Evolutionary conservation across 2,797 vertebrate species (phyloP), one percentile per base, ranked within the genome.

Genomic region (Psittacula derbiana): DNA sequence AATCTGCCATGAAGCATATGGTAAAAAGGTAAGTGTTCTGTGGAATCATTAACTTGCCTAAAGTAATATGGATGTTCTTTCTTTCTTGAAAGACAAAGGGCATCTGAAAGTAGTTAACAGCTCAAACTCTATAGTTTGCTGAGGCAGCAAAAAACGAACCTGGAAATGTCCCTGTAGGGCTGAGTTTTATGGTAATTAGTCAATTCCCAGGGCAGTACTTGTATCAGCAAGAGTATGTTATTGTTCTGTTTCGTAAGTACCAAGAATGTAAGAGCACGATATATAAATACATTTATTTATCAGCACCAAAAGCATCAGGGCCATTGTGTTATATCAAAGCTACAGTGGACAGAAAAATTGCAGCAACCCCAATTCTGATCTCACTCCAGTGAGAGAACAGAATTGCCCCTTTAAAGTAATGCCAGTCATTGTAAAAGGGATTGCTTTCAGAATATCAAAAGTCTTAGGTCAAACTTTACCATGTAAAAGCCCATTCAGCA

Each of bases 101-200:
- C 96, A 97, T 97, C 93, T 97, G 97, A 97, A 97, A 96, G 81
- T 87, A 94, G 88, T 97, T 97, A 97, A 96, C 73, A 95, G 62
- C 55, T 52, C 89, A 93, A 95, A 96, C 71, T 69, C 90, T 86
- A 71, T 66, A 96, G 95, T 89, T 96, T 97, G 97, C 96, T 96
- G 96, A 97, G 88, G 79, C 92, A 96, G 97, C 92, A 95, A 97
- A 96, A 96, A 96, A 94, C 79, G 87, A 96, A 95, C 95, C 90
- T 96, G 92, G 93, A 96, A 96, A 97, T 92, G 85, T 93, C 92
- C 94, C 96, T 93, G 83, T 92, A 93, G 95, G 94, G 95, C 93
- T 96, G 79, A 80, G 88, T 86, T 96, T 95, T 88, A 92, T 93
- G 95, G 96, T 97, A 95, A 97, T 97, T 95, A 97, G 90, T 65